Conservation (phyloP, 1,140 invertebrate genomes). For the Drosophila sturtevanti region DNA sequence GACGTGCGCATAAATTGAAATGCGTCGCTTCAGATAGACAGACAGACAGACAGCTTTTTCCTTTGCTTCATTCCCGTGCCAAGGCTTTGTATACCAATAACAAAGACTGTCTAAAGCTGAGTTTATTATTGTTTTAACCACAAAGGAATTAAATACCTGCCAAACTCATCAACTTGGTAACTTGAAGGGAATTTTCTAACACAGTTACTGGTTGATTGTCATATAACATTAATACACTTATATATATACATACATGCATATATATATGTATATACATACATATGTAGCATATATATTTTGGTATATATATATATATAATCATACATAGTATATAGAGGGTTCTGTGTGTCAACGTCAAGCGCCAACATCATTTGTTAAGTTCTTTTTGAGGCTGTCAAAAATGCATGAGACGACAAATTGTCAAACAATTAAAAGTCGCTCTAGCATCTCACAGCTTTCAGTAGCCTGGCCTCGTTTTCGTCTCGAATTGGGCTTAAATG, state of each 20-base stretch:
- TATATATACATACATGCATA: neutral
- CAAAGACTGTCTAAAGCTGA: slow-evolving; percentile 54
- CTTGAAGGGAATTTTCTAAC: slow-evolving; percentile 12
- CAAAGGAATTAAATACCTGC: slow-evolving; percentile 72
- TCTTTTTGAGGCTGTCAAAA: slow-evolving; percentile 24
- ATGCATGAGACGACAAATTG: slow-evolving; percentile 65
- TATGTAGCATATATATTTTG: neutral
- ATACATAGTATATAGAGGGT: neutral
- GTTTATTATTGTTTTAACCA: slow-evolving; percentile 69
- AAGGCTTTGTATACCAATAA: slow-evolving; percentile 69
- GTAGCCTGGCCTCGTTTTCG: slow-evolving; percentile 7
- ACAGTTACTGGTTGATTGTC: neutral
- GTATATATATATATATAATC: neutral
- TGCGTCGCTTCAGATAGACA: slow-evolving; percentile 13
- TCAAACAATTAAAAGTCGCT: slow-evolving; percentile 65
- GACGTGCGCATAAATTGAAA: slow-evolving; percentile 74
- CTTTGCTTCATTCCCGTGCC: neutral
- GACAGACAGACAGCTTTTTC: neutral
- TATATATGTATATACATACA: neutral
- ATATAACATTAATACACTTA: neutral
- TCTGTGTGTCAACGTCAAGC: slow-evolving; percentile 9
- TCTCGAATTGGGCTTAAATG: slow-evolving; percentile 30
- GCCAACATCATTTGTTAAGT: slow-evolving; percentile 43
- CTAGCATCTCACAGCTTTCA: neutral
- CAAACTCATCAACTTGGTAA: slow-evolving; percentile 51